Base-by-base conservation (phyloP, 2,113 vertebrate genomes). In the Phrynosoma blainvillii region DNA sequence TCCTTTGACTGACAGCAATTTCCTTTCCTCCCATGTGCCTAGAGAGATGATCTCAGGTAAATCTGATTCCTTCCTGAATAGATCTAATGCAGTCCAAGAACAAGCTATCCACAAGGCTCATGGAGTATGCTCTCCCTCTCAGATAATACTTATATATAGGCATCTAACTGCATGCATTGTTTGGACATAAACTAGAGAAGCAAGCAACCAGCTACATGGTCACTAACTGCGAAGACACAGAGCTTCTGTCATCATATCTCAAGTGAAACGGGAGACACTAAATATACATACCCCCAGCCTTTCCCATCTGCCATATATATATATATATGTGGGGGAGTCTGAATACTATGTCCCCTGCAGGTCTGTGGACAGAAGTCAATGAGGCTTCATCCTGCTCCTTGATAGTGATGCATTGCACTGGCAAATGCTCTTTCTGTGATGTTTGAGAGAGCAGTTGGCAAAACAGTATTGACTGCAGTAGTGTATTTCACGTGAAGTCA, bases 41-140 rank as follows among this genome's bases (percentile, higher is more conserved):
- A 96, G 92, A 77, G 98, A 98, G 94, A 77, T 96, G 25, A 95
- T 99, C 73, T 98, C 97, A 0, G 98, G 99, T 99, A 84, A 96
- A 96, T 0, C 7, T 14, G 47, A 84, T n/a, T 30, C 9, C 18
- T 79, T 27, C n/a, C 10, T 42, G 66, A 54, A 76, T 32, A 18
- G 25, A 47, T 20, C 52, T 47, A 40, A 32, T 27, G 40, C 32
- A 40, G 47, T 47, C n/a, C 27, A 14, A 36, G 4, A 16, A 18
- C 25, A 16, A 73, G 18, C 4, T 27, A 18, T 4, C 20, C 62
- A 70, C 8, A 27, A 6, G 3, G 11, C 36, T 62, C 27, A 71
- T 23, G 9, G 30, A 36, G 14, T 1, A 23, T n/a, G 52, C 54
- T 40, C 11, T n/a, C 14, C 1, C 68, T 70, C 23, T 70, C 3